These are phyloP conservation scores for Oncorhynchus clarkii DNA, from an alignment of 2,113 vertebrate species.

Conservation along the genomic window DNA sequence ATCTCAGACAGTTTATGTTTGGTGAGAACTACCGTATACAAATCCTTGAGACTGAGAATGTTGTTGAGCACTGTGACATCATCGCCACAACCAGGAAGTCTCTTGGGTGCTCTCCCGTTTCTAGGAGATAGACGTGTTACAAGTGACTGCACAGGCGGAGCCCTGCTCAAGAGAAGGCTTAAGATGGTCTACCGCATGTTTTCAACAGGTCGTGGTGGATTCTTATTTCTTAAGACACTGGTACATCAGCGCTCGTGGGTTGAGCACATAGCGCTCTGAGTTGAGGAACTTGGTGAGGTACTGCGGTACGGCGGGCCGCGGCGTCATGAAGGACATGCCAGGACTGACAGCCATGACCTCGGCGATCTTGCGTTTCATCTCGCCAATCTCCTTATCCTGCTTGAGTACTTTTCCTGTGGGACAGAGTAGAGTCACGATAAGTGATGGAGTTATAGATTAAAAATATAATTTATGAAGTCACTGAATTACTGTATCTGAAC, in stretches of 20 bases:
- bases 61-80: background rate
- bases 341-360: slow-evolving; percentile 82
- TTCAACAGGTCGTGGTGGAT: background rate
- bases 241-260: slow-evolving; percentile 77
- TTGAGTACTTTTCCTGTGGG: slow-evolving; percentile 73
- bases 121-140: background rate
- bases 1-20: background rate
- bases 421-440: background rate
- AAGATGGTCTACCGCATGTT: background rate
- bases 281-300: slow-evolving; percentile 79
- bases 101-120: background rate
- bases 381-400: slow-evolving; percentile 76
- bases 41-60: background rate
- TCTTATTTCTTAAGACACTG: slow-evolving; percentile 79
- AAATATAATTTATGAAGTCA: background rate
- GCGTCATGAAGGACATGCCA: slow-evolving; percentile 69
- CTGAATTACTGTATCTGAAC: too few relatives aligned
- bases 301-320: slow-evolving; percentile 71
- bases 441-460: background rate
- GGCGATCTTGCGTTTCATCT: slow-evolving; percentile 79
- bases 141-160: background rate
- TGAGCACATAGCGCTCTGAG: slow-evolving; percentile 77
- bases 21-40: background rate
- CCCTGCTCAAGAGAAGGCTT: background rate
- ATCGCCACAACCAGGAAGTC: background rate